phyloP scores from a whole-genome alignment of 2,888 invertebrate species.

The Tortrix viridana region DNA sequence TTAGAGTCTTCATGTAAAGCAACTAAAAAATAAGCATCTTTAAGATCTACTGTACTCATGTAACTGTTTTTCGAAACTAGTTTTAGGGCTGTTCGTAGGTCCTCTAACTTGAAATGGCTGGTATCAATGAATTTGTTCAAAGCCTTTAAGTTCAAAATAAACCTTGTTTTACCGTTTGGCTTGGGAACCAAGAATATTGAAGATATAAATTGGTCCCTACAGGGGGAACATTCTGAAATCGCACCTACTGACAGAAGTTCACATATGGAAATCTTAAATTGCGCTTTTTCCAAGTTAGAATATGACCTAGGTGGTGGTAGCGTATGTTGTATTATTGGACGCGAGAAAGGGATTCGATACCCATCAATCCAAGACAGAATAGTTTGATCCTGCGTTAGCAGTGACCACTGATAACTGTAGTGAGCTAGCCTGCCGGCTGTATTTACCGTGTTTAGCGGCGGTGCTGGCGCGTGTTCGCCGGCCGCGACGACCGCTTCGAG shows the following conservation, averaged over 20 bases:
- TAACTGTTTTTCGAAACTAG: constrained; percentile 27
- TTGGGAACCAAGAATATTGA: constrained; percentile 31
- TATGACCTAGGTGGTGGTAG: neutral
- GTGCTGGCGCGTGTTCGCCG: constrained; percentile 14
- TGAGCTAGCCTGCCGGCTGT: constrained; percentile 29
- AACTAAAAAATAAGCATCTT: constrained; percentile 13
- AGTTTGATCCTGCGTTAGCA: constrained; percentile 27
- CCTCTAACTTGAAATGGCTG: constrained; percentile 38
- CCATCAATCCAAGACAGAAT: constrained; percentile 35
- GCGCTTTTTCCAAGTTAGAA: neutral
- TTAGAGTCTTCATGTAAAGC: neutral
- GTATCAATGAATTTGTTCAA: constrained; percentile 34
- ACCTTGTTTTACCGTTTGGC: constrained; percentile 32
- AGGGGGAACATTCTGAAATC: constrained; percentile 27
- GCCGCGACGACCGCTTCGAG: constrained; percentile 14
- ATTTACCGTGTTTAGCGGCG: constrained; percentile 33
- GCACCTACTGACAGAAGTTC: constrained; percentile 13
- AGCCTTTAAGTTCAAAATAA: constrained; percentile 33
- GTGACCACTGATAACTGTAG: constrained; percentile 31
- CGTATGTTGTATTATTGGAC: constrained; percentile 12
- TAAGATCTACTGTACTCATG: constrained; percentile 32
- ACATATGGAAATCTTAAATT: neutral
- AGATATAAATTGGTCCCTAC: constrained; percentile 34
- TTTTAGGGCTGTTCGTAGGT: constrained; percentile 35
- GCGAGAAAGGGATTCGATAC: constrained; percentile 27